Conservation (phyloP, 2,797 vertebrate genomes). For the Pelochelys cantorii region DNA sequence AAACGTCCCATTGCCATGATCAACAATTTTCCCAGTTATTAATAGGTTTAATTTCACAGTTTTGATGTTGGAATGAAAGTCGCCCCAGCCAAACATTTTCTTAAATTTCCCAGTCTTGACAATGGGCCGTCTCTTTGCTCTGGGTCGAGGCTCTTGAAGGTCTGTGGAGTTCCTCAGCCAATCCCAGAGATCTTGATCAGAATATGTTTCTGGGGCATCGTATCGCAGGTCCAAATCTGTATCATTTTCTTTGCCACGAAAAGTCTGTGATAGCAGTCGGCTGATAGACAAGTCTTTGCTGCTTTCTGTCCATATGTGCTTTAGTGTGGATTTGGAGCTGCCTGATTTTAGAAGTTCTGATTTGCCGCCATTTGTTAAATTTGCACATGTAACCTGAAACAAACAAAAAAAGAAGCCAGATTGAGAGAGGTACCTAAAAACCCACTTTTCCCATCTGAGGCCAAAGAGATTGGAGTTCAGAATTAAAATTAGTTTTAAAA, state of each 20-base stretch:
- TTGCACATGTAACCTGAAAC: slow-evolving; percentile 89
- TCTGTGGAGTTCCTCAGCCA: slow-evolving; percentile 99
- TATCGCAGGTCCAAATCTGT: slow-evolving; percentile 97
- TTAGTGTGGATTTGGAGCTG: slow-evolving; percentile 94
- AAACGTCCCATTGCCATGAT: slow-evolving; percentile 98
- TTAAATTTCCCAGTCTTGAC: slow-evolving; percentile 99
- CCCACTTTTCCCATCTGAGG: not conserved
- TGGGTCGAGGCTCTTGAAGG: slow-evolving; percentile 92
- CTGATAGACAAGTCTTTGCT: slow-evolving; percentile 98
- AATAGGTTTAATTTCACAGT: slow-evolving; percentile 98
- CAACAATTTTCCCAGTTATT: slow-evolving; percentile 99
- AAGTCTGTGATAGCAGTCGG: slow-evolving; percentile 97
- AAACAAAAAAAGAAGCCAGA: slow-evolving; percentile 59
- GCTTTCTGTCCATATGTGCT: slow-evolving; percentile 98
- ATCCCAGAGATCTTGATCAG: slow-evolving; percentile 99
- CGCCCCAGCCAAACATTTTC: slow-evolving; percentile 99
- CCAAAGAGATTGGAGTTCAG: not conserved
- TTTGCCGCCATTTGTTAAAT: slow-evolving; percentile 89
- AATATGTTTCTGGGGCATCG: slow-evolving; percentile 96
- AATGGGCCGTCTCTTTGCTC: slow-evolving; percentile 95
- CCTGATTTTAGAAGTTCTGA: slow-evolving; percentile 93
- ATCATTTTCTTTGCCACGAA: slow-evolving; percentile 94
- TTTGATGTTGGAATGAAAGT: slow-evolving; percentile 99
- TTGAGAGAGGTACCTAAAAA: slow-evolving; percentile 53
- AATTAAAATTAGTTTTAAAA: not conserved